These are phyloP conservation scores for Clepsis dumicolana DNA, from an alignment of 2,888 invertebrate species.

Conservation along the genomic window DNA sequence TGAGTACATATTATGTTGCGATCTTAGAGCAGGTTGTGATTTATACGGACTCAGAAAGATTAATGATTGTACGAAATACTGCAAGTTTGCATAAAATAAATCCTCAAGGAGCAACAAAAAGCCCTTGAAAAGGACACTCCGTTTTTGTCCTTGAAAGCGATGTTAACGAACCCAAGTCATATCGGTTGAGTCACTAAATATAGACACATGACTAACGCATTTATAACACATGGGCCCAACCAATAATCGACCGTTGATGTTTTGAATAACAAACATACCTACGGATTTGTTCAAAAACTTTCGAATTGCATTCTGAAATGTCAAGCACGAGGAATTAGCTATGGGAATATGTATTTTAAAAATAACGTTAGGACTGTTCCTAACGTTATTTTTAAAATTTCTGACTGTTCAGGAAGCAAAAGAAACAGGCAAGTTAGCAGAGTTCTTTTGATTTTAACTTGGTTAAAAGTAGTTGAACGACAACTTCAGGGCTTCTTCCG, in stretches of 20 bases:
- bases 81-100: conserved; percentile 17
- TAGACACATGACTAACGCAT: conserved; percentile 74
- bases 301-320: not conserved
- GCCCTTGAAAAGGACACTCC: conserved; percentile 52
- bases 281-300: conserved; percentile 24
- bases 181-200: conserved; percentile 68
- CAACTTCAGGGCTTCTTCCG: not conserved
- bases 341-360: not conserved
- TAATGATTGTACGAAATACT: no score
- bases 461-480: no score
- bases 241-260: conserved; percentile 56
- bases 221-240: conserved; percentile 71
- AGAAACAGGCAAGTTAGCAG: no score
- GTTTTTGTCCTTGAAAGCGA: conserved; percentile 54
- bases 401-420: no score
- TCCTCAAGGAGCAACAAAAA: conserved; percentile 19
- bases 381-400: no score
- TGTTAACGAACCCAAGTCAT: conserved; percentile 73
- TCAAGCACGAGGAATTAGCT: not conserved
- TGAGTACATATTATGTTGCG: not conserved
- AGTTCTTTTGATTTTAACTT: no score
- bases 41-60: no score
- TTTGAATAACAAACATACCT: conserved; percentile 55
- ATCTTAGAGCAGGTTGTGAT: no score
- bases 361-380: no score